Percentiles rank a stretch among this genome's conserved stretches.
phyloP scores from a whole-genome alignment of 35 echinoderm and acorn worm species.

The Ophiothrix spiculata region DNA sequence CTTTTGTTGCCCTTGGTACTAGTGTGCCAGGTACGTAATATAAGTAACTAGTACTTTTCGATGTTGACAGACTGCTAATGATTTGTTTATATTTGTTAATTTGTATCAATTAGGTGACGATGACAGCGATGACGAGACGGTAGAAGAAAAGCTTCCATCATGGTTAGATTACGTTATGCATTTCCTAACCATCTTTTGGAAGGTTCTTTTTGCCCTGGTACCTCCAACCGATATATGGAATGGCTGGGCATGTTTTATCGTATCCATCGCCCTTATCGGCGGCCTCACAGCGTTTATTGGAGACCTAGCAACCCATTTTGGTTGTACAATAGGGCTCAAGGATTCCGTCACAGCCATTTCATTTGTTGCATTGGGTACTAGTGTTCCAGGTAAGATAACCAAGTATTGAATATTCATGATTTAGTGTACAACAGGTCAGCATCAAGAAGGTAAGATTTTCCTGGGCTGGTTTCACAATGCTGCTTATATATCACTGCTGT shows the following conservation, averaged over 20 bases:
- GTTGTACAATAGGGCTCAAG: slow-evolving; percentile 78
- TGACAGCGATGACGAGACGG: slow-evolving; percentile 70
- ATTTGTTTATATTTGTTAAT: background rate
- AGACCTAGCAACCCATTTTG: slow-evolving; percentile 86
- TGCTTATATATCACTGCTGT: too few species aligned
- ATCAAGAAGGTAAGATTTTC: too few species aligned
- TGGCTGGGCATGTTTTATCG: slow-evolving; percentile 88
- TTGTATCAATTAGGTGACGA: slow-evolving; percentile 13
- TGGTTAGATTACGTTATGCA: slow-evolving; percentile 98
- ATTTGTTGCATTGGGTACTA: slow-evolving; percentile 95
- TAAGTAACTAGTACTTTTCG: background rate
- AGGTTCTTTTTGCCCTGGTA: slow-evolving; percentile 93
- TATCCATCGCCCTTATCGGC: slow-evolving; percentile 79
- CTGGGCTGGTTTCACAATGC: too few species aligned
- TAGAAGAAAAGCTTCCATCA: slow-evolving; percentile 92
- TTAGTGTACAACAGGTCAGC: too few species aligned
- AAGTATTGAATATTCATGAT: too few species aligned
- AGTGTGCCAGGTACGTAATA: slow-evolving; percentile 83
- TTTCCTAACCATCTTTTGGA: slow-evolving; percentile 99
- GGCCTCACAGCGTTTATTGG: slow-evolving; percentile 80
- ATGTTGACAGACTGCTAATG: background rate
- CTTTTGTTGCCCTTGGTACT: slow-evolving; percentile 95
- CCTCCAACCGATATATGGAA: slow-evolving; percentile 89
- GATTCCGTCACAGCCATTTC: slow-evolving; percentile 95
- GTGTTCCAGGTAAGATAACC: slow-evolving; percentile 79